Evolutionary conservation across 1,140 invertebrate species (phyloP).

Genomic region (Phymastichus coffea): DNA sequence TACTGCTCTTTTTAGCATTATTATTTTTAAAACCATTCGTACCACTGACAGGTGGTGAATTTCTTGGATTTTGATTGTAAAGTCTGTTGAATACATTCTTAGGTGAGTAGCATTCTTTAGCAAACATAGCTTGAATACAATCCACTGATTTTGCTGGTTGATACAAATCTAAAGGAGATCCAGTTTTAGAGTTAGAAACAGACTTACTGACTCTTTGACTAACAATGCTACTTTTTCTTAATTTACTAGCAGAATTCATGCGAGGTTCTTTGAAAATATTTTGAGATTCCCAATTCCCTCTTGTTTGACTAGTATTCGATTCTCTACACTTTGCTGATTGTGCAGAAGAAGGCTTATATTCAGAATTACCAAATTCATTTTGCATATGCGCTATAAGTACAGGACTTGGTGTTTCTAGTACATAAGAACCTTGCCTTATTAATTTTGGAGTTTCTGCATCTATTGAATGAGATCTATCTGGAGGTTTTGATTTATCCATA

Average conservation of each 20-base stretch:
- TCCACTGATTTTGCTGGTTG: conserved; percentile 40
- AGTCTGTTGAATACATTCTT: conserved; percentile 11
- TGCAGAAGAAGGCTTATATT: conserved; percentile 55
- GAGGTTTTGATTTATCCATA: conserved; percentile 28
- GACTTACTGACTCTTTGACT: conserved; percentile 32
- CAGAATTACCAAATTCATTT: conserved; percentile 46
- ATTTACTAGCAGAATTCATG: conserved; percentile 27
- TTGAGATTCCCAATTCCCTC: conserved; percentile 41
- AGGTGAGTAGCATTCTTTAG: conserved; percentile 29
- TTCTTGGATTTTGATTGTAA: conserved; percentile 24
- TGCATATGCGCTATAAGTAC: conserved; percentile 62
- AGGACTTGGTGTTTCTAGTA: conserved; percentile 63
- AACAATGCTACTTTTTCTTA: conserved; percentile 28
- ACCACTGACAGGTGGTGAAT: conserved; percentile 21
- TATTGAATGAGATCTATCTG: conserved; percentile 9
- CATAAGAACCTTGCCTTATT: conserved; percentile 64
- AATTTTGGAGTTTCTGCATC: conserved; percentile 50
- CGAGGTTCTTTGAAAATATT: conserved; percentile 24
- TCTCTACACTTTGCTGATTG: conserved; percentile 52
- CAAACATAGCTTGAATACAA: conserved; percentile 42
- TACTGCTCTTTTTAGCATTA: conserved; percentile 21
- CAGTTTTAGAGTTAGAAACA: conserved; percentile 19
- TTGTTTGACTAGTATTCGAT: conserved; percentile 53
- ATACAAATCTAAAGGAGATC: conserved; percentile 18
- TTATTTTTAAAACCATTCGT: conserved; percentile 27